Percentiles rank a stretch among this genome's conserved stretches.
Conservation (phyloP, 2,113 vertebrate species). For the Vombatus ursinus region DNA sequence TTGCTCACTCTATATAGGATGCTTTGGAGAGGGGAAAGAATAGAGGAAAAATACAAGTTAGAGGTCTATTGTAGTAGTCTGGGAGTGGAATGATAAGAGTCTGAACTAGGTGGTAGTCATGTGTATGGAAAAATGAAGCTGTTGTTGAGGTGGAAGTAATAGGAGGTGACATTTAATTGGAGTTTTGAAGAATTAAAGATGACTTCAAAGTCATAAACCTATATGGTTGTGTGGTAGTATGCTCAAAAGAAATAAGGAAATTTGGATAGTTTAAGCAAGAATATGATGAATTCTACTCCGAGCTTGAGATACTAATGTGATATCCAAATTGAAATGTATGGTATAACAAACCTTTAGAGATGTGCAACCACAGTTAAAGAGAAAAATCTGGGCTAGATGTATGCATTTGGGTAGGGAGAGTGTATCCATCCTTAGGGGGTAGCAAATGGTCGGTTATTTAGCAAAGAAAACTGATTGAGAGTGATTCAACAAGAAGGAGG, state of each 20-base stretch:
- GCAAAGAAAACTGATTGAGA: neutral
- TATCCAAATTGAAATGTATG: neutral
- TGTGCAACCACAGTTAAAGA: neutral
- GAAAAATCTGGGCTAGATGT: neutral
- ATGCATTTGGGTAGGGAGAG: neutral
- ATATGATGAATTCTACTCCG: neutral
- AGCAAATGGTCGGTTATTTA: neutral
- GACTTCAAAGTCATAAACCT: neutral
- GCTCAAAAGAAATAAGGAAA: neutral
- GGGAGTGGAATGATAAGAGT: neutral
- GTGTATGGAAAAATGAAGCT: neutral
- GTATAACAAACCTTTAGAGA: neutral
- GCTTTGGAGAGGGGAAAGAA: neutral
- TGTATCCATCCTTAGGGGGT: neutral
- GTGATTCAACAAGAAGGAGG: neutral
- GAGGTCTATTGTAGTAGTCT: neutral
- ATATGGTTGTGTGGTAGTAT: neutral
- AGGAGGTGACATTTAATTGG: neutral
- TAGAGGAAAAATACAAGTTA: neutral
- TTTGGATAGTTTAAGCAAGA: neutral
- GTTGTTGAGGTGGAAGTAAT: neutral
- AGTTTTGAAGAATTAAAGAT: neutral
- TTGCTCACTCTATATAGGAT: neutral
- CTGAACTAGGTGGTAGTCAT: neutral
- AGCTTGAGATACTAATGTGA: neutral